Evolutionary conservation across 2,113 vertebrate species (phyloP).

Genomic region (Pseudonaja textilis): DNA sequence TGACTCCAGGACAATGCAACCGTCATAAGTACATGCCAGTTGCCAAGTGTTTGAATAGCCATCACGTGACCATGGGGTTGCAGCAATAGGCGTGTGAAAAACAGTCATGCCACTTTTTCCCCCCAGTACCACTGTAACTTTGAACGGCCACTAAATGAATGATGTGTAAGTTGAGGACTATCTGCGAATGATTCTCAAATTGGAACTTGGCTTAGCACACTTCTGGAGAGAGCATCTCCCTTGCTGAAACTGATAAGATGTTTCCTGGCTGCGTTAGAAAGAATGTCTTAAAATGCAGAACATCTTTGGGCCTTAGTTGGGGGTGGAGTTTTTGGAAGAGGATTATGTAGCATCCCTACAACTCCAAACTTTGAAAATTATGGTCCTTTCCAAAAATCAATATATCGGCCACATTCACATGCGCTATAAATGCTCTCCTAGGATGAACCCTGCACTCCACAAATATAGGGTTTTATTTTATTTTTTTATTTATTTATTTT

Average conservation of each 20-base stretch:
- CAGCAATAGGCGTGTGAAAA: no score
- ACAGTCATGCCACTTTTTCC: neutral
- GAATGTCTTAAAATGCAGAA: neutral
- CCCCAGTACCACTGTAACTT: neutral
- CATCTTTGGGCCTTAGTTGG: neutral
- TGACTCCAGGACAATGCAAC: no score
- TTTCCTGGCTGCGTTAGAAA: neutral
- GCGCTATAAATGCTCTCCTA: neutral
- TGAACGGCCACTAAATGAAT: neutral
- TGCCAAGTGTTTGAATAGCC: neutral
- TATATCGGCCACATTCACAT: neutral
- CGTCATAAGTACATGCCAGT: neutral
- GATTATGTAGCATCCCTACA: neutral
- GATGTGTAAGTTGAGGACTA: neutral
- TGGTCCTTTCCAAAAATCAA: neutral
- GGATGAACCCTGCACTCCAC: neutral
- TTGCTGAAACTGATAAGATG: neutral
- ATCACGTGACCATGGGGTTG: neutral
- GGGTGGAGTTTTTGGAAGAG: neutral
- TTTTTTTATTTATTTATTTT: no score
- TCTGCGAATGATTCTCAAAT: neutral
- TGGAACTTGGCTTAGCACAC: neutral
- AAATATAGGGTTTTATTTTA: neutral
- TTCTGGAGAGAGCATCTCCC: no score
- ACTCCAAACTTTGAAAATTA: neutral